Evolutionary conservation across 2,888 invertebrate species (phyloP), one percentile per base, ranked within the genome.

Genomic region (Rugalucina vietnamica): DNA sequence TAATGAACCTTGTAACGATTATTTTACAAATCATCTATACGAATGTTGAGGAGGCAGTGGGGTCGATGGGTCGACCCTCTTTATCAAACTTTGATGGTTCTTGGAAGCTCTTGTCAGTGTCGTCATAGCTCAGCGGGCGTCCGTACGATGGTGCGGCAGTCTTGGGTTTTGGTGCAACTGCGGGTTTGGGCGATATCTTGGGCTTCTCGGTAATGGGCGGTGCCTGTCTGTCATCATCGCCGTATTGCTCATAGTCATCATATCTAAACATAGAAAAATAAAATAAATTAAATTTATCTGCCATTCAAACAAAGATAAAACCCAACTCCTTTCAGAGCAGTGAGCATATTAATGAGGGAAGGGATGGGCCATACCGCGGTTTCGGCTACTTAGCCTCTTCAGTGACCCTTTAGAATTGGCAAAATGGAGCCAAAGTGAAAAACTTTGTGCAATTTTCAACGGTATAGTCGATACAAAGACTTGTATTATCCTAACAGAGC

Each of bases 21-120:
- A n/a, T n/a, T n/a, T n/a, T n/a, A n/a, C n/a, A n/a, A 60, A n/a
- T 60, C 34, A 65, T 27, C 50, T 77, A 77, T 36, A 77, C 77
- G 36, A 84, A 84, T 34, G 84, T 84, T 10, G 84, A 84, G 24
- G 84, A 65, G 8, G 18, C 27, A 5, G 69, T 18, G 8, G 43
- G 60, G 34, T 87, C 84, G 12, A 86, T 76, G 0, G 91, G 92
- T 24, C 76, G 78, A 5, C 92, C 92, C 54, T 90, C 85, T 4
- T 74, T 79, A 69, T 92, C 92, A 88, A 92, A 92, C 79, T 91
- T 91, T 74, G 79, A 76, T 27, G 92, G 90, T 69, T 92, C 91
- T 10, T 81, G 74, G 18, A 77, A 65, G 36, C 90, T 87, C 5
- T 86, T 86, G 10, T 71, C 50, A 34, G 76, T 81, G 21, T 72